phyloP scores from a whole-genome alignment of 2,113 vertebrate species.

The Rafetus swinhoei region DNA sequence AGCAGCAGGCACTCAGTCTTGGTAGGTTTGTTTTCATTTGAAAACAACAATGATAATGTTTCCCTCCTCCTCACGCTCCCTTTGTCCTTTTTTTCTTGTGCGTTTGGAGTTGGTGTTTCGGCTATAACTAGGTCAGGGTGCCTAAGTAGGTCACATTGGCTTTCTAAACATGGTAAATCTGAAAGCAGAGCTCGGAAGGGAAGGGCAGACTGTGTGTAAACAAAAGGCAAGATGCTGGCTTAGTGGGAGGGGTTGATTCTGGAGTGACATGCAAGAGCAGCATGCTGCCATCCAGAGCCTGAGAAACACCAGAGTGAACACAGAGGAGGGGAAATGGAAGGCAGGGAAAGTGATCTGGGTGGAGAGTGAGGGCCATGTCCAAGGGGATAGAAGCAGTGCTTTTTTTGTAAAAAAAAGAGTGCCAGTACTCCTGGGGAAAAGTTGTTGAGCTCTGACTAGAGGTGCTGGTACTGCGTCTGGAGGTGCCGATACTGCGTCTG shows the following conservation, averaged over 20 bases:
- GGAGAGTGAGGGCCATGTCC: neutral
- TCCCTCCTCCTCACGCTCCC: slow-evolving; percentile 8
- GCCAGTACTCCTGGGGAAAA: no score
- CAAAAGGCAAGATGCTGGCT: slow-evolving; percentile 18
- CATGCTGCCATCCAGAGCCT: neutral
- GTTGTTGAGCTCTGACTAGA: no score
- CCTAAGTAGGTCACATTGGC: slow-evolving; percentile 77
- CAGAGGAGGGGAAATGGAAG: neutral
- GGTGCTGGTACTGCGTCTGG: no score
- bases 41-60: slow-evolving; percentile 36
- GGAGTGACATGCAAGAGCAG: neutral
- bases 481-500: no score
- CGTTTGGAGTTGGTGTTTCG: slow-evolving; percentile 68
- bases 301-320: neutral
- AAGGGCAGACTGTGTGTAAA: slow-evolving; percentile 27
- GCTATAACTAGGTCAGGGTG: slow-evolving; percentile 77
- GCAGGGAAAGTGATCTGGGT: neutral
- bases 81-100: slow-evolving; percentile 44
- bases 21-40: slow-evolving; percentile 58
- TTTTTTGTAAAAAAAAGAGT: no score
- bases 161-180: slow-evolving; percentile 61
- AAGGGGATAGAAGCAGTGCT: neutral
- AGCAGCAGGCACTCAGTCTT: neutral
- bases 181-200: slow-evolving; percentile 48
- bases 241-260: neutral